Evolutionary conservation across 2,888 invertebrate species (phyloP).

Genomic region (Leptopilina myrica): DNA sequence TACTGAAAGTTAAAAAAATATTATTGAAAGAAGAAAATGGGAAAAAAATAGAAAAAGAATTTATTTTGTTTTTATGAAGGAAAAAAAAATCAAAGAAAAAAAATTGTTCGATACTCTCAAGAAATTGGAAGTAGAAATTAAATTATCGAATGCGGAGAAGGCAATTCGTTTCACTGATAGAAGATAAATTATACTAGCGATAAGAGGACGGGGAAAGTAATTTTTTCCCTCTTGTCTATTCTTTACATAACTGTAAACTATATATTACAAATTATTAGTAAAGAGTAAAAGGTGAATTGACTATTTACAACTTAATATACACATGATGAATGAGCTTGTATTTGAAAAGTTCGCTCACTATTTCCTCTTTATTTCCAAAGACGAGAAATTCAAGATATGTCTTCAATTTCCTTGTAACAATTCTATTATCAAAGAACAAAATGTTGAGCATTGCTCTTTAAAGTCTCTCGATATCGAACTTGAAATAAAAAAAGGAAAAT

Average conservation of each 20-base stretch:
- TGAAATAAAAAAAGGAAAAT: conserved; percentile 1
- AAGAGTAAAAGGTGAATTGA: conserved; percentile 23
- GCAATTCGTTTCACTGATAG: conserved; percentile 27
- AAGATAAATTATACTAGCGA: conserved; percentile 25
- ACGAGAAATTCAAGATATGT: conserved; percentile 18
- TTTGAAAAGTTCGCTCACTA: conserved; percentile 4
- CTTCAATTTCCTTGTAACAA: not conserved
- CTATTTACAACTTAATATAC: conserved; percentile 23
- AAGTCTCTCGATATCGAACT: not conserved
- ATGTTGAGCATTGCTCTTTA: not conserved
- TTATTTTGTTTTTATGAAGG: not conserved
- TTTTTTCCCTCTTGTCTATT: conserved; percentile 7
- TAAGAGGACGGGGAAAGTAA: not conserved
- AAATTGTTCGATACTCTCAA: not conserved
- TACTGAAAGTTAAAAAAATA: too few relatives aligned
- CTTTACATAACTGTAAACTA: not conserved
- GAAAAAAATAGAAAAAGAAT: not conserved
- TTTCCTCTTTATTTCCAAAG: conserved; percentile 2
- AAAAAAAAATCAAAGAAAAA: not conserved
- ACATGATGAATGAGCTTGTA: not conserved
- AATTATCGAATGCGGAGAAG: conserved; percentile 8
- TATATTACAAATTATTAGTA: not conserved
- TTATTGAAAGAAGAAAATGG: not conserved
- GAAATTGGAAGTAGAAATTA: conserved; percentile 8
- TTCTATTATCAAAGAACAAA: not conserved